phyloP scores from a whole-genome alignment of 1,140 invertebrate genomes.

The Drosophila nannoptera region DNA sequence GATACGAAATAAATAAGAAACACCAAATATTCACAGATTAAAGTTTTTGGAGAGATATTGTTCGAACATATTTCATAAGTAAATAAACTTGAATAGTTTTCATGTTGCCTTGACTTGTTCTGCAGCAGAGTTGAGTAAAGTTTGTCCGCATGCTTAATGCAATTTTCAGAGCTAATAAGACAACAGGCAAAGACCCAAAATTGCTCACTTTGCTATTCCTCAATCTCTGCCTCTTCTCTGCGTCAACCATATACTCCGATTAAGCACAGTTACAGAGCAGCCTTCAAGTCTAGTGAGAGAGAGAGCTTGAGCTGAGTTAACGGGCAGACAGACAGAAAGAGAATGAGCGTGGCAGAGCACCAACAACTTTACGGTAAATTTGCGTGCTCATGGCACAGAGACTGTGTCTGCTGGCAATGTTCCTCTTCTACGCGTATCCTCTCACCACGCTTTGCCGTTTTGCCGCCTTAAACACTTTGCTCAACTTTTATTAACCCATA shows the following conservation, averaged over 20 bases:
- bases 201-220: constrained; percentile 6
- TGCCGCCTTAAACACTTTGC: constrained; percentile 18
- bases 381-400: constrained; percentile 24
- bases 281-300: not conserved
- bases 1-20: not conserved
- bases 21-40: too few species aligned
- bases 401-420: not conserved
- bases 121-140: too few species aligned
- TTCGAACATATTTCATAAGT: too few species aligned
- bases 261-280: not conserved
- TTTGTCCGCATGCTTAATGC: too few species aligned
- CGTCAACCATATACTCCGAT: not conserved
- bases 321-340: not conserved
- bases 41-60: too few species aligned
- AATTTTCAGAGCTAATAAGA: not conserved
- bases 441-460: not conserved
- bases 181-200: not conserved
- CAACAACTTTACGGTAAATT: constrained; percentile 37
- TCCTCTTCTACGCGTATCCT: not conserved
- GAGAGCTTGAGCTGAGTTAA: not conserved
- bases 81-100: too few species aligned
- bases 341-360: too few species aligned
- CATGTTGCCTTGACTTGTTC: too few species aligned
- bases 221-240: not conserved
- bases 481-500: constrained; percentile 26